phyloP scores from a whole-genome alignment of 2,888 invertebrate genomes.

The Catocala sponsa region DNA sequence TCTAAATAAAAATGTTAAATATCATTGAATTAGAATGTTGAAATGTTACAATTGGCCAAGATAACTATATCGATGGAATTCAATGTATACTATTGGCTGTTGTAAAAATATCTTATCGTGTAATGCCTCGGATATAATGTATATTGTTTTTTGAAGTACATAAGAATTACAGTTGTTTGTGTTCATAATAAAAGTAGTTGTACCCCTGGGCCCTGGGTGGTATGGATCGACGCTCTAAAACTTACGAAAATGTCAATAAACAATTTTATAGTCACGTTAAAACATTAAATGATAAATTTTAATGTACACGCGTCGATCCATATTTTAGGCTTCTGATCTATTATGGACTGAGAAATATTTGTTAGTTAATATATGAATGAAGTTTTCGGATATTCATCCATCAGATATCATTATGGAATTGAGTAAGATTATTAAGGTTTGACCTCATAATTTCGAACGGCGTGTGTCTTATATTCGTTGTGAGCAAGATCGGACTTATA shows the following conservation, averaged over 20 bases:
- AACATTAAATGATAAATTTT: slow-evolving; percentile 21
- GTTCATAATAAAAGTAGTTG: slow-evolving; percentile 38
- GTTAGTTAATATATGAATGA: no score
- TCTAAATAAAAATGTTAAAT: slow-evolving; percentile 56
- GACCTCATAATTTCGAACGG: no score
- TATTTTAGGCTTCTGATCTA: slow-evolving; percentile 16
- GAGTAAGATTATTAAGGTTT: neutral
- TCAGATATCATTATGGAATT: neutral
- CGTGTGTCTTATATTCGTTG: no score
- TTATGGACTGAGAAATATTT: neutral
- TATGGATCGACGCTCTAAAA: slow-evolving; percentile 35
- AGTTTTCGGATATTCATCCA: neutral
- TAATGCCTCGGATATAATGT: slow-evolving; percentile 42
- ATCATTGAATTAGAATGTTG: slow-evolving; percentile 55
- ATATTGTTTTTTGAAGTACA: slow-evolving; percentile 48
- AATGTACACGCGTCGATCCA: slow-evolving; percentile 26
- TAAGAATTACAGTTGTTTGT: slow-evolving; percentile 26
- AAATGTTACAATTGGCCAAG: slow-evolving; percentile 50
- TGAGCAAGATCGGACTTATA: no score
- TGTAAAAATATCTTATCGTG: slow-evolving; percentile 42
- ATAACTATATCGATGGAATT: slow-evolving; percentile 42
- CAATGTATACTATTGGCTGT: slow-evolving; percentile 52
- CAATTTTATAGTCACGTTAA: slow-evolving; percentile 26
- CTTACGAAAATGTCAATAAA: slow-evolving; percentile 50
- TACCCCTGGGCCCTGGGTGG: slow-evolving; percentile 31